Evolutionary conservation across 2,888 invertebrate species (phyloP).

Genomic region (Ceriagrion tenellum): DNA sequence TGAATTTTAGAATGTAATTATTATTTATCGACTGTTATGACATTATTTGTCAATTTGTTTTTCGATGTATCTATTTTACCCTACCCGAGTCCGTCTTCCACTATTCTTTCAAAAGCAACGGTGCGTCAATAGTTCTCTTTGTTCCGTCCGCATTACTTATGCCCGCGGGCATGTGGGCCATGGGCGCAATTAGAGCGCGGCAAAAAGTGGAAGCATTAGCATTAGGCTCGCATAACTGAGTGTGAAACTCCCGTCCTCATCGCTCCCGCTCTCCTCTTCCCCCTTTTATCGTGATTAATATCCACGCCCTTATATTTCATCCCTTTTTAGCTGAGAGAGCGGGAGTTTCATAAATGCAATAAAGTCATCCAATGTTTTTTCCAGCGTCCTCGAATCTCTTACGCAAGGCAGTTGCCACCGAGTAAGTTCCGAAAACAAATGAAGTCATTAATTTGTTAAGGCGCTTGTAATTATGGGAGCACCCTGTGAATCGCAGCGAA

Average conservation of each 20-base stretch:
- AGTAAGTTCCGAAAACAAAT: conserved; percentile 4
- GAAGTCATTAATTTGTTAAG: conserved; percentile 35
- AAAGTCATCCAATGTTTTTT: background rate
- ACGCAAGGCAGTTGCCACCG: background rate
- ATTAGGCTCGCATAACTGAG: background rate
- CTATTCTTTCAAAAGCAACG: background rate
- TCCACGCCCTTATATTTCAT: background rate
- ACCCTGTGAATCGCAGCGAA: background rate
- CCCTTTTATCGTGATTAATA: background rate
- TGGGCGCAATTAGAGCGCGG: background rate
- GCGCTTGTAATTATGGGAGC: conserved; percentile 20
- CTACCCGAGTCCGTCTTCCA: no score
- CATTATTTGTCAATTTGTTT: no score
- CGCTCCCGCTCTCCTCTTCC: background rate
- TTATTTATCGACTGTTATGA: no score
- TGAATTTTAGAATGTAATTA: no score
- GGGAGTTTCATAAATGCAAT: background rate
- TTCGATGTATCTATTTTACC: no score
- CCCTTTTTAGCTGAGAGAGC: background rate
- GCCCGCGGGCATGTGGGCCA: background rate
- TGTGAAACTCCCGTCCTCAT: background rate
- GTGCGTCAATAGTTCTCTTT: background rate
- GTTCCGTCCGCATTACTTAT: background rate
- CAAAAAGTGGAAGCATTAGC: background rate
- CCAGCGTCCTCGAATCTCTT: background rate